phyloP scores from a whole-genome alignment of 2,797 vertebrate genomes.

The Setipinna tenuifilis region DNA sequence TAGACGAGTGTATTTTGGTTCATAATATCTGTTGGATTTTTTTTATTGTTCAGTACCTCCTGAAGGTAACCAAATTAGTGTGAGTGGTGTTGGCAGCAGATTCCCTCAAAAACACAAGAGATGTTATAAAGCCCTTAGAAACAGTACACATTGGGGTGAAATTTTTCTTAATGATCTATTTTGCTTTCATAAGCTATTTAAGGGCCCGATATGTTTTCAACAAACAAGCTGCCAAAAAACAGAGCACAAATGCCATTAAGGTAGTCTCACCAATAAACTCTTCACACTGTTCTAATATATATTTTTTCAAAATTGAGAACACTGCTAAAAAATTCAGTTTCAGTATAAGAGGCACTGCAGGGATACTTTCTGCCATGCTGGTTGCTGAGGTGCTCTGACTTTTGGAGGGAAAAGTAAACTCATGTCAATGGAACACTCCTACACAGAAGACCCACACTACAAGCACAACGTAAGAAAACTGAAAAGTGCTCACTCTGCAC shows the following conservation, averaged over 20 bases:
- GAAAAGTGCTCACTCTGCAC: not conserved
- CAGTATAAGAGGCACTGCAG: no score
- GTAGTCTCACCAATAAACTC: no score
- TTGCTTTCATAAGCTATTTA: not conserved
- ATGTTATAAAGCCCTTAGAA: not conserved
- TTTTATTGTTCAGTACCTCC: not conserved
- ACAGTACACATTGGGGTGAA: not conserved
- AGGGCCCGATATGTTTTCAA: no score
- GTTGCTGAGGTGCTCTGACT: not conserved
- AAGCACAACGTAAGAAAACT: not conserved
- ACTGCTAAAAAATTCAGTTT: no score
- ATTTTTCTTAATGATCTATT: not conserved
- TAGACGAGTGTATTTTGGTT: not conserved
- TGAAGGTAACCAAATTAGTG: not conserved
- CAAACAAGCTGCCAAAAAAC: no score
- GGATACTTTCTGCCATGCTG: no score
- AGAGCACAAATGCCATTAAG: no score
- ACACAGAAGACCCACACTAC: not conserved
- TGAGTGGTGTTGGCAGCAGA: not conserved
- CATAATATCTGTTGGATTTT: not conserved
- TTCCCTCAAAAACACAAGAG: not conserved
- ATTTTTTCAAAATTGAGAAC: not conserved
- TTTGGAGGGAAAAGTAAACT: not conserved
- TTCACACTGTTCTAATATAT: no score
- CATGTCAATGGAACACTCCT: not conserved